Conservation (phyloP, 1,140 invertebrate species). For the Zeugodacus cucurbitae region DNA sequence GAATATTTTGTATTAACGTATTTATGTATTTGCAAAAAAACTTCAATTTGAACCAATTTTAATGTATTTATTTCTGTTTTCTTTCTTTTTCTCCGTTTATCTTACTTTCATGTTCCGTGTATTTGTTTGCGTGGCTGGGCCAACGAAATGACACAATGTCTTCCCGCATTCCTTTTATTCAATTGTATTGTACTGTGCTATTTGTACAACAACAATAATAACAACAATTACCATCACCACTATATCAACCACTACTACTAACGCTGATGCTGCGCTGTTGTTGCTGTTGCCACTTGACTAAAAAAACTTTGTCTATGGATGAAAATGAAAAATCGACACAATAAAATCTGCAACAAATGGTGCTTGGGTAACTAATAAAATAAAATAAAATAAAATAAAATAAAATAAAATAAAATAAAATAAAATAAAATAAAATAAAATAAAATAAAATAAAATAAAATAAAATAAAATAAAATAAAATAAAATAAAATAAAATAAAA, state of each 20-base stretch:
- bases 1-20: background rate
- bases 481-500: no score
- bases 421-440: no score
- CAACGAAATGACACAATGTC: background rate
- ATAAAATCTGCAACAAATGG: background rate
- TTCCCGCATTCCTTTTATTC: background rate
- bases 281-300: background rate
- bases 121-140: background rate
- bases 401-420: background rate
- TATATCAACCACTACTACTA: background rate
- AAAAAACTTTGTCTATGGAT: background rate
- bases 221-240: background rate
- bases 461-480: no score
- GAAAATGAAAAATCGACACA: background rate
- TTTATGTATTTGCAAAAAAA: background rate
- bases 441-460: no score
- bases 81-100: background rate
- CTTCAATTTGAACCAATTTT: background rate
- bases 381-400: no score
- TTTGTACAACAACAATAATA: background rate
- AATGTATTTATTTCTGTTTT: background rate
- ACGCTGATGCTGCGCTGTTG: background rate
- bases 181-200: background rate
- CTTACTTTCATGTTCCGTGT: background rate
- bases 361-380: background rate